Conservation (phyloP, 64 coral and sea anemone genomes). For the Anthopleura sola region DNA sequence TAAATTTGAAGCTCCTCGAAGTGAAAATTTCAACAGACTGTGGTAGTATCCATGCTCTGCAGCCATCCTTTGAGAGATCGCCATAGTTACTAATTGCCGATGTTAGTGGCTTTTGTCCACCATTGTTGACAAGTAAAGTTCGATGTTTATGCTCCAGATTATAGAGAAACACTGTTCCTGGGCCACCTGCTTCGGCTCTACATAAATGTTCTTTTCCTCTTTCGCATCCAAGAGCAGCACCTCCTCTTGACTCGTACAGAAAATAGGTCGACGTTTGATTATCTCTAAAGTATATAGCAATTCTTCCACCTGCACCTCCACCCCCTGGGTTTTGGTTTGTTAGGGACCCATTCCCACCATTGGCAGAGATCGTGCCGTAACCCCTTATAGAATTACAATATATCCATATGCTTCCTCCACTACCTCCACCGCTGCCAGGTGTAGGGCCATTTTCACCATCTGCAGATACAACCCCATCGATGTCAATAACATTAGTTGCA, state of each 20-base stretch:
- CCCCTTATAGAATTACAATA: conserved; percentile 89
- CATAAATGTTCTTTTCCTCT: conserved; percentile 75
- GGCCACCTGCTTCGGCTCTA: conserved; percentile 82
- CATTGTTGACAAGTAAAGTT: conserved; percentile 88
- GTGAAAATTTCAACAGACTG: conserved; percentile 73
- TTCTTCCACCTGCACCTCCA: conserved; percentile 87
- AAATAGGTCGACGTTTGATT: conserved; percentile 96
- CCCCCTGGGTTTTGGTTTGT: conserved; percentile 44
- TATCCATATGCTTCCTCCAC: conserved; percentile 99
- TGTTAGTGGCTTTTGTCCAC: conserved; percentile 86
- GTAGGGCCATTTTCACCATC: conserved; percentile 48
- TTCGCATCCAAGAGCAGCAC: conserved; percentile 70
- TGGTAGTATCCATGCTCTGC: conserved; percentile 88
- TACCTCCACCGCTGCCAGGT: conserved; percentile 63
- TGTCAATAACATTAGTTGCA: conserved; percentile 77
- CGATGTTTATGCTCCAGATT: conserved; percentile 88
- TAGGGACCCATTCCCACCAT: conserved; percentile 72
- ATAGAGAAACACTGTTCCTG: conserved; percentile 91
- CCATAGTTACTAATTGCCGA: conserved; percentile 76
- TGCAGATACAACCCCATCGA: conserved; percentile 81
- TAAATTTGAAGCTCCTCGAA: conserved; percentile 99
- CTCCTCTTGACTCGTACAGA: conserved; percentile 84
- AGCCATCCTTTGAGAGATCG: conserved; percentile 67
- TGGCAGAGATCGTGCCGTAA: conserved; percentile 87
- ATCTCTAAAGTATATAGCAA: conserved; percentile 88